Conservation (phyloP, 2,113 vertebrate species). For the Erpornis zantholeuca region DNA sequence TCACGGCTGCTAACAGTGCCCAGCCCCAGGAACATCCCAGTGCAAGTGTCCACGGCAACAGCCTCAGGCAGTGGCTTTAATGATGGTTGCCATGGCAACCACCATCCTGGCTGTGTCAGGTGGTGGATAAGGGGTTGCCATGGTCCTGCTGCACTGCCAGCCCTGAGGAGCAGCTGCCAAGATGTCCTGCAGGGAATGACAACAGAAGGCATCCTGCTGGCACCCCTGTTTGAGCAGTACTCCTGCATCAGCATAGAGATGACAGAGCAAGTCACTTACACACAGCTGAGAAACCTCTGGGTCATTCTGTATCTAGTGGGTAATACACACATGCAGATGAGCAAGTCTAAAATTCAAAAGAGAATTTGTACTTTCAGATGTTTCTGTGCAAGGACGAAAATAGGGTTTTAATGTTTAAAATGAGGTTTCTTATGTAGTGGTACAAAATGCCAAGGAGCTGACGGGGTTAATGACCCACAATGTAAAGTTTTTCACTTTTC, state of each 20-base stretch:
- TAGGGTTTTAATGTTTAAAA: neutral
- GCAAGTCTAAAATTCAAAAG: neutral
- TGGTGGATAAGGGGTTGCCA: fast-evolving
- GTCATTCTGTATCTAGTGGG: neutral
- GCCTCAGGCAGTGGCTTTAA: neutral
- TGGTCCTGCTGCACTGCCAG: neutral
- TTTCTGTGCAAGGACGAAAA: neutral
- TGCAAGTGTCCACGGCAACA: neutral
- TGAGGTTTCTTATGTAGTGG: neutral
- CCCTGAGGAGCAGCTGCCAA: neutral
- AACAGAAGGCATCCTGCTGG: neutral
- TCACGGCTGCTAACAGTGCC: neutral
- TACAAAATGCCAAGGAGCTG: neutral
- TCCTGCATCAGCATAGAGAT: neutral
- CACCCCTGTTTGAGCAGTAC: neutral
- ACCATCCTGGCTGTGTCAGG: neutral
- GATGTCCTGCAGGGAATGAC: neutral
- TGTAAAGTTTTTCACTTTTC: neutral
- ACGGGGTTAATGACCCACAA: neutral
- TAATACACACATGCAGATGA: neutral
- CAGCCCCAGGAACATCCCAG: neutral
- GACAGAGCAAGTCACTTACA: neutral
- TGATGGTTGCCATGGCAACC: neutral
- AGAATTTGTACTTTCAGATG: neutral
- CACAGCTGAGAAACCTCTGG: neutral